These are phyloP conservation scores for Caenorhabditis wallacei DNA, from an alignment of 2,888 invertebrate genomes.

Conservation along the genomic window DNA sequence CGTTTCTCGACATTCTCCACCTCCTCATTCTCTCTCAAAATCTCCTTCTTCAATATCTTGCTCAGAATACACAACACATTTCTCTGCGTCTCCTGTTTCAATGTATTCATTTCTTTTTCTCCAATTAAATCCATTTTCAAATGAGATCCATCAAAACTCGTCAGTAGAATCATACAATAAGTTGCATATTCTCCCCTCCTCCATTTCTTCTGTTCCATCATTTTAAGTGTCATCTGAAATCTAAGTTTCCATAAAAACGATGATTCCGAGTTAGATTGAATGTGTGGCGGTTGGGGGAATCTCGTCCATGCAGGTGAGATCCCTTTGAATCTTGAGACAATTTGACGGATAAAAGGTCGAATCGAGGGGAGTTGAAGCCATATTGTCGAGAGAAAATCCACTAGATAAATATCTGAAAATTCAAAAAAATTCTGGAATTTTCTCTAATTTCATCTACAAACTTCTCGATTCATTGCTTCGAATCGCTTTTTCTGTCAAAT, in stretches of 20 bases:
- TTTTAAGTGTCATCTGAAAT: slow-evolving; percentile 12
- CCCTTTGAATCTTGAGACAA: slow-evolving; percentile 49
- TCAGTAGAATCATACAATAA: slow-evolving; percentile 11
- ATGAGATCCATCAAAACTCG: neutral
- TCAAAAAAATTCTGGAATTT: neutral
- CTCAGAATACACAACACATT: slow-evolving; percentile 34
- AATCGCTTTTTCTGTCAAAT: slow-evolving; percentile 41
- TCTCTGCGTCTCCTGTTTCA: slow-evolving; percentile 10
- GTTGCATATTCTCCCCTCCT: slow-evolving; percentile 29
- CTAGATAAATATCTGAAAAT: slow-evolving; percentile 35
- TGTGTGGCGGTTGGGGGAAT: slow-evolving; percentile 53
- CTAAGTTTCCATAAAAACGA: slow-evolving; percentile 1
- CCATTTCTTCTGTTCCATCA: slow-evolving; percentile 6
- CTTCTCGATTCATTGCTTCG: slow-evolving; percentile 19
- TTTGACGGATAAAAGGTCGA: slow-evolving; percentile 29
- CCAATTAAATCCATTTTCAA: slow-evolving; percentile 1
- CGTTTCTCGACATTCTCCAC: neutral
- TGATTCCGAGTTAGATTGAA: neutral
- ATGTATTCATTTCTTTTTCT: neutral
- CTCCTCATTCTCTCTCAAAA: neutral
- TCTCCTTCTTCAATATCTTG: neutral
- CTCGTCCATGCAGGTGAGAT: slow-evolving; percentile 39
- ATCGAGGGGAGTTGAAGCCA: slow-evolving; percentile 37
- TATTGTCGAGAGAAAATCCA: slow-evolving; percentile 34
- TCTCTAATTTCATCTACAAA: neutral